phyloP scores from a whole-genome alignment of 2,797 vertebrate genomes.

The Typhlichthys subterraneus region DNA sequence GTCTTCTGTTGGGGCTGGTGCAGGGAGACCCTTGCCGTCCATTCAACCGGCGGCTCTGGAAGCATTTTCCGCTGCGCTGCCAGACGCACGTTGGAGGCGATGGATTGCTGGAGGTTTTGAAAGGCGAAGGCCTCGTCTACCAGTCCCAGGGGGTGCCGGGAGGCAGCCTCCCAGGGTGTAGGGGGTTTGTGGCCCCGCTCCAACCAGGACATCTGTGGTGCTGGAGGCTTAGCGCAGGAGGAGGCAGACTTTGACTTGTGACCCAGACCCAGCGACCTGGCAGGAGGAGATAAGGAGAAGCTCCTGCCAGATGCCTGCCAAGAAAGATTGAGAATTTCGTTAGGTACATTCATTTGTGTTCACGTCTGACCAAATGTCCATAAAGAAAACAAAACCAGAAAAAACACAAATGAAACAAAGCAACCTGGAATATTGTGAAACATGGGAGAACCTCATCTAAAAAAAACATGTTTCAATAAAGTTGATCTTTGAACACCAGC shows the following conservation, averaged over 20 bases:
- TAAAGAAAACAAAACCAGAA: constrained; percentile 23
- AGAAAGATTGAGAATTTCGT: constrained; percentile 63
- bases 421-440: constrained; percentile 21
- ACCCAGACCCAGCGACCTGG: constrained; percentile 68
- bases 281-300: constrained; percentile 84
- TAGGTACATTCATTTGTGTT: constrained; percentile 44
- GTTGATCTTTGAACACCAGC: neutral
- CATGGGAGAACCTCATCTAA: constrained; percentile 5
- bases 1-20: constrained; percentile 56
- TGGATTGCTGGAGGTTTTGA: constrained; percentile 84
- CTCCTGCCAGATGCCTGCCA: constrained; percentile 73
- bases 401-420: constrained; percentile 14
- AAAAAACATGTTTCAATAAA: neutral
- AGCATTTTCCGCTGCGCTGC: constrained; percentile 88
- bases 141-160: constrained; percentile 86
- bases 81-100: constrained; percentile 82
- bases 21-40: constrained; percentile 80
- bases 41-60: constrained; percentile 80
- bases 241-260: constrained; percentile 69
- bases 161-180: constrained; percentile 92
- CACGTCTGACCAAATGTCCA: constrained; percentile 16
- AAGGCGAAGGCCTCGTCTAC: constrained; percentile 89
- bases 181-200: constrained; percentile 77
- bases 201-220: constrained; percentile 56
- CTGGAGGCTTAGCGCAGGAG: constrained; percentile 67